These are phyloP conservation scores for Argynnis bischoffii DNA, from an alignment of 2,888 invertebrate genomes.

Conservation along the genomic window DNA sequence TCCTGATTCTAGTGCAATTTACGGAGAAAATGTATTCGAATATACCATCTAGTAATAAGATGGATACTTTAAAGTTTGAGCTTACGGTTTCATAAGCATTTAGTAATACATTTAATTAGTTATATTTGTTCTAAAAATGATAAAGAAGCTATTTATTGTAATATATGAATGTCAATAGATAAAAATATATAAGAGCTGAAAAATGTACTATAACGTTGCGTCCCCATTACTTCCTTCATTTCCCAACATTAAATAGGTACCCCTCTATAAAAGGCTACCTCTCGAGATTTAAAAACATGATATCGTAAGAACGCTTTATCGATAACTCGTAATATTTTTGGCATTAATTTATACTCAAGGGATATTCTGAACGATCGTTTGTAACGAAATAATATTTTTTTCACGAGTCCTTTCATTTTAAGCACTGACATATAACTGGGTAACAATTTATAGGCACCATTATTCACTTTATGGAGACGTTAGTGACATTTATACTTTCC, in stretches of 20 bases:
- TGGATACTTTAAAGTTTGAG: too few species aligned
- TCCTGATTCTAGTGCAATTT: conserved; percentile 12
- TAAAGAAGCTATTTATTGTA: too few species aligned
- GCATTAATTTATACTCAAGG: conserved; percentile 57
- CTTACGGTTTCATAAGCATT: too few species aligned
- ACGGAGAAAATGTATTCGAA: neutral
- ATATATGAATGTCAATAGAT: too few species aligned
- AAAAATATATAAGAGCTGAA: too few species aligned
- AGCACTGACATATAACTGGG: conserved; percentile 63
- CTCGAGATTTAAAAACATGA: conserved; percentile 48
- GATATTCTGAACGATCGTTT: conserved; percentile 54
- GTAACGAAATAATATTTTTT: conserved; percentile 73
- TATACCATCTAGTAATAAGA: too few species aligned
- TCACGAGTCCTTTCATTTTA: conserved; percentile 59
- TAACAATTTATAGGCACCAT: conserved; percentile 71
- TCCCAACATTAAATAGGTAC: conserved; percentile 12
- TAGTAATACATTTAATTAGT: too few species aligned
- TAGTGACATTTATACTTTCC: conserved; percentile 42
- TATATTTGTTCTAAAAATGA: too few species aligned
- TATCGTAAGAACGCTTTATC: conserved; percentile 49
- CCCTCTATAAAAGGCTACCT: conserved; percentile 42
- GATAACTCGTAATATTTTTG: conserved; percentile 48
- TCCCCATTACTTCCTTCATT: conserved; percentile 11
- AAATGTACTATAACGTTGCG: neutral
- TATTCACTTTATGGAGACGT: conserved; percentile 70